Base-by-base conservation (phyloP, 2,888 invertebrate genomes). In the Tetrapedia diversipes region DNA sequence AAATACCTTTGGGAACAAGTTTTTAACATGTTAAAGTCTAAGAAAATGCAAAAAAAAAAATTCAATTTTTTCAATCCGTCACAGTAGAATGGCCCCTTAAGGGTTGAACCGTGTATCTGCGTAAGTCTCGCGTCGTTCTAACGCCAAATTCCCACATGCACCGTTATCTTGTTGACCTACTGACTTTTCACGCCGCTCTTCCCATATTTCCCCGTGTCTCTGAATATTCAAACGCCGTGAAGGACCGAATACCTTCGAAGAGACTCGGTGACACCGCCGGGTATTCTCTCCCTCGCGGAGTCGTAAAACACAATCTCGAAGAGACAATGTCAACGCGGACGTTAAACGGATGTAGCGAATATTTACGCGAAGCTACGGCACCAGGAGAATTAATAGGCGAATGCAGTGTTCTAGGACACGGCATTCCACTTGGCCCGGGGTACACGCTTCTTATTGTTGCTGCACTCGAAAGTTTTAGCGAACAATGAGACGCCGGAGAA, bases 391-490 rank as follows among this genome's bases (percentile, higher is more conserved):
- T 71, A 65, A 65, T 43, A 49, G 59, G 59, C 71, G 27, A 71
- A 53, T 27, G 59, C 45, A 59, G 59, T 43, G 65, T 59, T 59
- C 65, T 32, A 59, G 59, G 57, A 37, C 32, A 47, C 53, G 41
- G 57, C 39, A 49, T 57, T 64, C 57, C 70, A 57, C 64, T 57
- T 41, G 49, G 53, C 29, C 59, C 27, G 59, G 47, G 41, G 47
- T 47, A 24, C 79, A 37, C 51, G 70, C 65, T 79, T 79, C 79
- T 80, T 80, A 79, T 79, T 79, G 67, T 79, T 69, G 69, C 67
- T 64, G 67, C 67, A 53, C 67, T 79, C 70, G 67, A 75, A 75
- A 79, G 79, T 80, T 79, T 78, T 75, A 41, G 49, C 27, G 60
- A 66, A 79, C 79, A 79, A 79, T 79, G 75, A 63, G 53, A 66